Evolutionary conservation across 2,113 vertebrate species (phyloP).

Genomic region (Chascanopsetta lugubris): DNA sequence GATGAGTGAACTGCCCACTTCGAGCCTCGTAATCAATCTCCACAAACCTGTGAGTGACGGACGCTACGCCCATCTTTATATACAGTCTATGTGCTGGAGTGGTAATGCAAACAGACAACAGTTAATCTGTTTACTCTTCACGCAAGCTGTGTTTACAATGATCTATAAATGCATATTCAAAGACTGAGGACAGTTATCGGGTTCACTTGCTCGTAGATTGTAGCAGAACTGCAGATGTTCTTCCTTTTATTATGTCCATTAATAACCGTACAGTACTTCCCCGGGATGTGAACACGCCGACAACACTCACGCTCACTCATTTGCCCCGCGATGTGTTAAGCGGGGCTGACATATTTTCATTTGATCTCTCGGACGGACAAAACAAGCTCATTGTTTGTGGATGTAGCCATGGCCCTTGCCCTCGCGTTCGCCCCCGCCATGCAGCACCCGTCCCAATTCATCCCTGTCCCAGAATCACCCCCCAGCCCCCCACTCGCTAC

Average conservation of each 20-base stretch:
- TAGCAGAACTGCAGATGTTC: slow-evolving; percentile 14
- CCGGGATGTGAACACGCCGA: slow-evolving; percentile 19
- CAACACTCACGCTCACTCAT: slow-evolving; percentile 23
- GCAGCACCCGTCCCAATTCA: slow-evolving; percentile 42
- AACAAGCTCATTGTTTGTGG: slow-evolving; percentile 67
- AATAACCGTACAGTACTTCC: slow-evolving; percentile 12
- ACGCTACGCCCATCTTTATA: too few relatives aligned
- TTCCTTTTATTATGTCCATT: slow-evolving; percentile 26
- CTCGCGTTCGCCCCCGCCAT: slow-evolving; percentile 47
- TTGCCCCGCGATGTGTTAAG: slow-evolving; percentile 42
- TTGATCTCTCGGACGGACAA: slow-evolving; percentile 63
- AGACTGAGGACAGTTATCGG: slow-evolving; percentile 19
- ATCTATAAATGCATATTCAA: slow-evolving; percentile 20
- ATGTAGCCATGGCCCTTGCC: slow-evolving; percentile 51
- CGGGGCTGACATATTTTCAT: slow-evolving; percentile 54
- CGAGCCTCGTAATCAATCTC: too few relatives aligned
- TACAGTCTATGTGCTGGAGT: too few relatives aligned
- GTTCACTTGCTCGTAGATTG: slow-evolving; percentile 37
- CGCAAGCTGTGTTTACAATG: slow-evolving; percentile 1
- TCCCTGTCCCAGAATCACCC: slow-evolving; percentile 54
- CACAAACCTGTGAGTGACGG: too few relatives aligned
- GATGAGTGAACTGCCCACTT: too few relatives aligned
- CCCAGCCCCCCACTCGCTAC: slow-evolving; percentile 29
- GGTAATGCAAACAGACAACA: too few relatives aligned
- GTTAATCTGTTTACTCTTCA: too few relatives aligned